Base-by-base conservation (phyloP, 2,113 vertebrate species). In the Noturus placidus region DNA sequence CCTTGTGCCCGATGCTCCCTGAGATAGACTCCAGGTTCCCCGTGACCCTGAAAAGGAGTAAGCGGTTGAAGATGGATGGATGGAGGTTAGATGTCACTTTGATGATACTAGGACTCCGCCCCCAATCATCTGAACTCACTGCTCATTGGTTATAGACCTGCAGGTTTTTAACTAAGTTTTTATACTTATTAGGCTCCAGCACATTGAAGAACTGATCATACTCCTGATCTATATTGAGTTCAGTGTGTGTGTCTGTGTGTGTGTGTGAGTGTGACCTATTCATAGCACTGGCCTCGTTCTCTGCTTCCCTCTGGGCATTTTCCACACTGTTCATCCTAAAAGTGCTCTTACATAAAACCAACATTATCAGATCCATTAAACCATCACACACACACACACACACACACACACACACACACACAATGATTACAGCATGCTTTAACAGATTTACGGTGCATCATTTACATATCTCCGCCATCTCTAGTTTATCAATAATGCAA, bases 281-380 rank as follows among this genome's bases (percentile, higher is more conserved):
- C 82, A 84, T 84, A 84, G 65, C 19, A 13, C 65, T 84, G 82
- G 65, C 83, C 83, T 84, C 4, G 0, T 70, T 84, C 50, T 84
- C 11, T 1, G 30, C 30, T 84, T 54, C 27, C 52, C 69, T 56
- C 83, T 59, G 35, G 83, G 83, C 83, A 85, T 85, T 85, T 85
- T 85, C 83, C 33, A n/a, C 50, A 74, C 67, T 85, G 52, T 46
- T 46, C 74, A 6, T 30, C 50, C 69, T 83, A 72, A 63, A 76
- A 83, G 65, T 17, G 5, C 42, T 22, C 54, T 85, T 85, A 57
- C 54, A 4, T 70, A 84, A 70, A 15, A 54, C 50, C 14, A 78
- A 3, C 14, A 78, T 1, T 19, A 38, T 81, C 27, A 22, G 56
- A 38, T 33, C 25, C 8, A 59, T 81, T 81, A 81, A 79, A 14